A percentile compares a stretch with the other conserved stretches of the same genome.
These are phyloP conservation scores for Eristalinus aeneus DNA, from an alignment of 2,888 invertebrate species.

Conservation along the genomic window DNA sequence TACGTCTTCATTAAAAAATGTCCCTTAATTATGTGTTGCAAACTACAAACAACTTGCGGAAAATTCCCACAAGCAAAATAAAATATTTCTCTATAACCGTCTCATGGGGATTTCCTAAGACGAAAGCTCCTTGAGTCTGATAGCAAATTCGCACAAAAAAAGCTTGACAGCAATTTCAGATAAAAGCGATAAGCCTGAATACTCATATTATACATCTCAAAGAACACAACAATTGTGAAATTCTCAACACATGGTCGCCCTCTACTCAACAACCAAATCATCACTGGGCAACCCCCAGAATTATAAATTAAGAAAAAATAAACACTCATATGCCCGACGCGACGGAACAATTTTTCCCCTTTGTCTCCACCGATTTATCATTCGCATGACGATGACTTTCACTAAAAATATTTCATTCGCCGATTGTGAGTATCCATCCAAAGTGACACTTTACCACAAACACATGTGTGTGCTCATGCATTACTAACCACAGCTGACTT, in stretches of 20 bases:
- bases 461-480: not conserved
- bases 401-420: conserved; percentile 56
- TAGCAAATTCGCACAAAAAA: not conserved
- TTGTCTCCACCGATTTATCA: conserved; percentile 5
- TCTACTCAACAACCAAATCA: not conserved
- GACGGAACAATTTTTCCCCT: not conserved
- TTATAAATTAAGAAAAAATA: not conserved
- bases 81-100: not conserved
- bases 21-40: too few relatives aligned
- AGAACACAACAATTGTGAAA: not conserved
- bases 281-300: not conserved
- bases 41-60: too few relatives aligned
- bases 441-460: not conserved
- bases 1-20: too few relatives aligned
- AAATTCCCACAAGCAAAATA: too few relatives aligned
- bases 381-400: conserved; percentile 61
- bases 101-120: not conserved
- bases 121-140: not conserved
- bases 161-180: not conserved
- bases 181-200: not conserved
- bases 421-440: not conserved
- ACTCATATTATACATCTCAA: not conserved
- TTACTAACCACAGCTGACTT: conserved; percentile 37
- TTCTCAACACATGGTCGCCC: not conserved
- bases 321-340: not conserved